Evolutionary conservation across 2,797 vertebrate species (phyloP).

Genomic region (Borostomias antarcticus): DNA sequence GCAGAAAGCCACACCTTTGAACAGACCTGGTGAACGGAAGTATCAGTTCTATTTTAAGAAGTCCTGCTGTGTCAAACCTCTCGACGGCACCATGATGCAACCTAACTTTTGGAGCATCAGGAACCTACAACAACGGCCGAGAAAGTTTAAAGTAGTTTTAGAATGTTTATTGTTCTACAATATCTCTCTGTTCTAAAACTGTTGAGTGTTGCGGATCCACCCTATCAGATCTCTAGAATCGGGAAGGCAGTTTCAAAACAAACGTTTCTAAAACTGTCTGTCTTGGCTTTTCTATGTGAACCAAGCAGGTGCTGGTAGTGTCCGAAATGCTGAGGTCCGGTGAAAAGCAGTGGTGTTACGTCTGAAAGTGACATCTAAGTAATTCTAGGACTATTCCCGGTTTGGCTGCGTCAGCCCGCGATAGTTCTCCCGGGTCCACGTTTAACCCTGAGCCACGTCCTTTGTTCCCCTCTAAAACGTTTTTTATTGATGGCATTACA

Average conservation of each 20-base stretch:
- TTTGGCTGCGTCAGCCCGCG: slow-evolving; percentile 60
- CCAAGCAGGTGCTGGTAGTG: neutral
- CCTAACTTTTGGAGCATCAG: neutral
- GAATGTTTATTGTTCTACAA: no score
- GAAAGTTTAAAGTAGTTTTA: no score
- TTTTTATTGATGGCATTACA: slow-evolving; percentile 74
- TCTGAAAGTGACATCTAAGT: slow-evolving; percentile 69
- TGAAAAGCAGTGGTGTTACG: no score
- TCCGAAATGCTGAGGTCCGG: neutral
- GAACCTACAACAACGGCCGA: no score
- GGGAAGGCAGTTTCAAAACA: no score
- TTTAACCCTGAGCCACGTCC: slow-evolving; percentile 64
- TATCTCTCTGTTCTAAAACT: no score
- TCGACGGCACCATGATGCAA: neutral
- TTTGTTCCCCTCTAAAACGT: slow-evolving; percentile 61
- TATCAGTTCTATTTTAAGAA: neutral
- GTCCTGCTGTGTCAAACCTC: no score
- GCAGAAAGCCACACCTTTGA: neutral
- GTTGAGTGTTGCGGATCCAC: no score
- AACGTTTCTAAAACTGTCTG: no score
- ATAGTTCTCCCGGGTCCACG: slow-evolving; percentile 37
- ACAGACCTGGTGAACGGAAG: neutral
- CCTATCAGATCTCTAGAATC: no score
- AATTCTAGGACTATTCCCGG: slow-evolving; percentile 55
- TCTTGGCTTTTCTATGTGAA: no score